A percentile compares a stretch with the other conserved stretches of the same genome.
phyloP scores from a whole-genome alignment of 2,113 vertebrate genomes.

The Xiphophorus hellerii region DNA sequence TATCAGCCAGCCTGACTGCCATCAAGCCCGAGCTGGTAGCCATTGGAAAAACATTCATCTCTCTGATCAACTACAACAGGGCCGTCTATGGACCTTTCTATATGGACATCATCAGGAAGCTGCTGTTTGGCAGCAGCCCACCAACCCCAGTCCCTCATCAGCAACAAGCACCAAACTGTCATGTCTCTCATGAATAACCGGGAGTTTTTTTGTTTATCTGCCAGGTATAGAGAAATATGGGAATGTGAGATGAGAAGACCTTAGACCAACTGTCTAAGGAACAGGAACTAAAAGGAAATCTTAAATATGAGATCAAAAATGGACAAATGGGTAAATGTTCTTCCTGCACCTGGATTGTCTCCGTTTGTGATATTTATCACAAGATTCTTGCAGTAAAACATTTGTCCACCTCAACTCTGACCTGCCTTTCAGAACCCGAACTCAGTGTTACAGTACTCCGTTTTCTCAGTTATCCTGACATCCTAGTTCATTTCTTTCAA shows the following conservation, averaged over 20 bases:
- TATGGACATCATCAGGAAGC: conserved; percentile 87
- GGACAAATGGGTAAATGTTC: neutral
- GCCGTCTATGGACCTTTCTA: conserved; percentile 93
- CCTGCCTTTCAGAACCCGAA: neutral
- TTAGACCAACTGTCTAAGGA: neutral
- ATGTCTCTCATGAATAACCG: conserved; percentile 51
- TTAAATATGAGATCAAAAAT: conserved; percentile 1
- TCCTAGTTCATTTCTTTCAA: neutral
- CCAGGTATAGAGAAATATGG: neutral
- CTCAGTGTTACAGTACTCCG: neutral
- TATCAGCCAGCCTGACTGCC: conserved; percentile 85
- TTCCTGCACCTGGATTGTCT: neutral
- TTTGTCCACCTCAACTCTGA: neutral
- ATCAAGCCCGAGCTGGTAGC: conserved; percentile 85
- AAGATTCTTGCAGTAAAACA: neutral
- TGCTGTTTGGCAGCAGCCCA: conserved; percentile 81
- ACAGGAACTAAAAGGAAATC: neutral
- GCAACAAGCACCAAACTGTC: conserved; percentile 33
- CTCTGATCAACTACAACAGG: conserved; percentile 90
- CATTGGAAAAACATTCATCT: conserved; percentile 83
- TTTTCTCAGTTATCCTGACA: neutral
- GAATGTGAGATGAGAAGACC: neutral
- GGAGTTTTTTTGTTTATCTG: conserved; percentile 1
- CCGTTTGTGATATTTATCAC: neutral
- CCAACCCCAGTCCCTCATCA: conserved; percentile 52